phyloP scores from a whole-genome alignment of 2,888 invertebrate species.

The Oxyteleia sp. region DNA sequence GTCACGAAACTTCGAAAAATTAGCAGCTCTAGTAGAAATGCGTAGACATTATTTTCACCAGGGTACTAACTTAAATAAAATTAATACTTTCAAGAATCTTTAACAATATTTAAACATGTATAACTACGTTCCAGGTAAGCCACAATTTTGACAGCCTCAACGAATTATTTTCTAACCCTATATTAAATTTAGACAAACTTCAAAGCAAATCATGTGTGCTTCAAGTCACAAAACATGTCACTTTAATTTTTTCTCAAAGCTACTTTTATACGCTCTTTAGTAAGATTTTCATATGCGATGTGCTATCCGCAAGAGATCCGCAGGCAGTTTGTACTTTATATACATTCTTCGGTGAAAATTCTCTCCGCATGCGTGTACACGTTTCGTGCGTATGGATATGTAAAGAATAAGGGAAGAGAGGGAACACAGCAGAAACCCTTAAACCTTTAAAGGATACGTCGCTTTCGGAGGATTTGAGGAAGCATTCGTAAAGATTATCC shows the following conservation, averaged over 20 bases:
- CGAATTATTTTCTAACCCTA: slow-evolving; percentile 11
- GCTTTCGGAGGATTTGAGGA: slow-evolving; percentile 48
- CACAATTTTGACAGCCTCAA: slow-evolving; percentile 8
- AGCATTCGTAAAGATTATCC: slow-evolving; percentile 64
- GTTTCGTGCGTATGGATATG: no score
- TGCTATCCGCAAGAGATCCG: slow-evolving; percentile 58
- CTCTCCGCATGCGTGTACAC: no score
- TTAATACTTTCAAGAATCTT: no score
- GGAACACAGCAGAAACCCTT: slow-evolving; percentile 47
- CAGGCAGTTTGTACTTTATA: slow-evolving; percentile 66
- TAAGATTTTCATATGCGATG: slow-evolving; percentile 69
- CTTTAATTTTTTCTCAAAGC: slow-evolving; percentile 62
- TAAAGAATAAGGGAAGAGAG: no score
- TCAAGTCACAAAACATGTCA: slow-evolving; percentile 52
- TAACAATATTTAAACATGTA: no score
- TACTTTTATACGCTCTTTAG: slow-evolving; percentile 64
- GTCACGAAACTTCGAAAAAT: no score
- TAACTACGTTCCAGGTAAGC: no score
- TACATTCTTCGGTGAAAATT: slow-evolving; percentile 64
- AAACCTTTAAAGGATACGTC: slow-evolving; percentile 56
- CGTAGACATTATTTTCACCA: no score
- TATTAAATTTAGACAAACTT: slow-evolving; percentile 25
- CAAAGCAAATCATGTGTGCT: slow-evolving; percentile 42
- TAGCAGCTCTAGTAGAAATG: no score
- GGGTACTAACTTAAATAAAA: no score